phyloP scores from a whole-genome alignment of 2,888 invertebrate genomes.

The Argyresthia albistria region DNA sequence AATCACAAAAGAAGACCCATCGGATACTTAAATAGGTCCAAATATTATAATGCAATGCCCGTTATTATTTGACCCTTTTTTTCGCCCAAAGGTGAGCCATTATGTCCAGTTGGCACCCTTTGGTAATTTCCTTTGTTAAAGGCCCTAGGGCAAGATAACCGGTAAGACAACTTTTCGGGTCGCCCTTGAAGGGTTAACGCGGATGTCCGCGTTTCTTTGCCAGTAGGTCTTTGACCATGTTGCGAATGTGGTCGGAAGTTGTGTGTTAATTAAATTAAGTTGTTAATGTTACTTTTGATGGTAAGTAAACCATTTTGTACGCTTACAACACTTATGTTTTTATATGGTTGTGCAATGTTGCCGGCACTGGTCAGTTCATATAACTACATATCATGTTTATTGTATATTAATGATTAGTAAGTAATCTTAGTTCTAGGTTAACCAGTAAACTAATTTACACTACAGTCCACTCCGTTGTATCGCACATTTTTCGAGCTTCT shows the following conservation, averaged over 20 bases:
- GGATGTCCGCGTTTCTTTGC: conserved; percentile 11
- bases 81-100: conserved; percentile 33
- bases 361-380: too few relatives aligned
- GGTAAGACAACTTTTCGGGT: conserved; percentile 69
- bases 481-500: too few relatives aligned
- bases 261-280: not conserved
- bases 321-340: too few relatives aligned
- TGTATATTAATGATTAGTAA: too few relatives aligned
- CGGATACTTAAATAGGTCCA: conserved; percentile 72
- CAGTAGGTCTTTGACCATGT: conserved; percentile 55
- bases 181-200: conserved; percentile 46
- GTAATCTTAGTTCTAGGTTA: too few relatives aligned
- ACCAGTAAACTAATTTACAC: too few relatives aligned
- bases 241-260: conserved; percentile 16
- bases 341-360: too few relatives aligned
- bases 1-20: conserved; percentile 57
- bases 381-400: too few relatives aligned
- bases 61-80: conserved; percentile 45
- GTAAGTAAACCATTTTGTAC: not conserved
- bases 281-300: not conserved
- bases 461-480: too few relatives aligned
- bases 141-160: conserved; percentile 57
- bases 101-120: conserved; percentile 65
- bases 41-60: conserved; percentile 58
- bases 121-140: conserved; percentile 34